Percentiles rank a stretch among this genome's conserved stretches.
Evolutionary conservation across 2,113 vertebrate genomes (phyloP).

Genomic region (Delphinus delphis): DNA sequence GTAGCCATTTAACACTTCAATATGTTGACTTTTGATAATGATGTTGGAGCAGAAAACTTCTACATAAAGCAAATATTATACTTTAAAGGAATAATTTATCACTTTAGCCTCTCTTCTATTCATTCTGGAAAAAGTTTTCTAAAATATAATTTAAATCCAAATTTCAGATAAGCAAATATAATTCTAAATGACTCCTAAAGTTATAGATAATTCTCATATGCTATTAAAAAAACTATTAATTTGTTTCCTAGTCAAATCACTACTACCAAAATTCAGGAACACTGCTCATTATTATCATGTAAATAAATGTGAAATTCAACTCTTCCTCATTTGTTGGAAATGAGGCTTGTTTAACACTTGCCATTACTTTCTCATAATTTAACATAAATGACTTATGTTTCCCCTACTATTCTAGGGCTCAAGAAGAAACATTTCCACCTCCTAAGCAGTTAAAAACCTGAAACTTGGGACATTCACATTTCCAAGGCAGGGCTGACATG

Average conservation of each 20-base stretch:
- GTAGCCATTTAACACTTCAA: neutral
- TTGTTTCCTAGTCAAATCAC: conserved; percentile 2
- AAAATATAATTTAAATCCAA: conserved; percentile 24
- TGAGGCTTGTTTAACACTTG: neutral
- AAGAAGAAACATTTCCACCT: neutral
- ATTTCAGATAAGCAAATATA: conserved; percentile 22
- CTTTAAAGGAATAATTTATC: neutral
- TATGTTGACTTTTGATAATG: neutral
- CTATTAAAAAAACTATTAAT: neutral
- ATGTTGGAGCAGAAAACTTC: neutral
- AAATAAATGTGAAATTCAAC: neutral
- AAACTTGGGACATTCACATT: neutral
- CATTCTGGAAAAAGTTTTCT: neutral
- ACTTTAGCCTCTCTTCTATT: neutral
- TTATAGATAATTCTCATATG: neutral
- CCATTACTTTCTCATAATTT: neutral
- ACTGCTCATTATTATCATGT: neutral
- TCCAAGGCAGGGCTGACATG: neutral
- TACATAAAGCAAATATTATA: neutral
- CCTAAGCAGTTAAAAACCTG: neutral
- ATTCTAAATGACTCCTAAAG: neutral
- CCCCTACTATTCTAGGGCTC: neutral
- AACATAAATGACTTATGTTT: neutral
- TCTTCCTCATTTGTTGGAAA: neutral
- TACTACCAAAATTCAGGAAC: neutral